A percentile compares a stretch with the other conserved stretches of the same genome.
These are phyloP conservation scores for Tautogolabrus adspersus DNA, from an alignment of 2,113 vertebrate species.

Conservation along the genomic window DNA sequence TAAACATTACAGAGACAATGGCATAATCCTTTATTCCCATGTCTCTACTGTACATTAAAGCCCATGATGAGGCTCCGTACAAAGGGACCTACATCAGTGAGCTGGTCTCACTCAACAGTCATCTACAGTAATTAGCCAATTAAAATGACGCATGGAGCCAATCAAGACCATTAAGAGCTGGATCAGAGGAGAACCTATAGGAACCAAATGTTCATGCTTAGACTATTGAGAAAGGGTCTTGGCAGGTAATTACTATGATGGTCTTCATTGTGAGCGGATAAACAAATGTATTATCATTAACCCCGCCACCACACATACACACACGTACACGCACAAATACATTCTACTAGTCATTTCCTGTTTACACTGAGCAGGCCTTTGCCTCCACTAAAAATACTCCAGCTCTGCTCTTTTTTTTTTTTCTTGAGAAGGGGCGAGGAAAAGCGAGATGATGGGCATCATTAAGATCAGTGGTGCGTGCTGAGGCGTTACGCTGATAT, in stretches of 20 bases:
- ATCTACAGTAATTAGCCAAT: constrained; percentile 61
- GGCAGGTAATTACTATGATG: constrained; percentile 68
- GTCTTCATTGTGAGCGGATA: constrained; percentile 55
- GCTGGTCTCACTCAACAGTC: constrained; percentile 30
- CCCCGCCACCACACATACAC: not conserved
- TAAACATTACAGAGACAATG: not conserved
- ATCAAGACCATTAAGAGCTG: constrained; percentile 51
- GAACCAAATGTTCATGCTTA: constrained; percentile 9
- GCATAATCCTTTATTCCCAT: not conserved
- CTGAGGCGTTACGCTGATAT: constrained; percentile 45
- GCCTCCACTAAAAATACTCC: constrained; percentile 52
- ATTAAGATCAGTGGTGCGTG: constrained; percentile 72
- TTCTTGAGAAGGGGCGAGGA: constrained; percentile 22
- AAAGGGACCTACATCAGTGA: not conserved
- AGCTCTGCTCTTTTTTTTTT: constrained; percentile 13
- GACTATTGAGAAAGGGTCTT: constrained; percentile 14
- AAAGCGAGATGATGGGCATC: constrained; percentile 65
- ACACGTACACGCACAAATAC: not conserved
- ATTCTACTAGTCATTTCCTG: constrained; percentile 32
- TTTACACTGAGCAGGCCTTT: constrained; percentile 53
- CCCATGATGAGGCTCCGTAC: not conserved
- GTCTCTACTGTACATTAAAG: not conserved
- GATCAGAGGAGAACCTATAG: constrained; percentile 57
- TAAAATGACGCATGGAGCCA: constrained; percentile 67
- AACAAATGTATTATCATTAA: constrained; percentile 73